A percentile compares a stretch with the other conserved stretches of the same genome.
These are phyloP conservation scores for Falco rusticolus DNA, from an alignment of 2,797 vertebrate genomes.

Conservation along the genomic window DNA sequence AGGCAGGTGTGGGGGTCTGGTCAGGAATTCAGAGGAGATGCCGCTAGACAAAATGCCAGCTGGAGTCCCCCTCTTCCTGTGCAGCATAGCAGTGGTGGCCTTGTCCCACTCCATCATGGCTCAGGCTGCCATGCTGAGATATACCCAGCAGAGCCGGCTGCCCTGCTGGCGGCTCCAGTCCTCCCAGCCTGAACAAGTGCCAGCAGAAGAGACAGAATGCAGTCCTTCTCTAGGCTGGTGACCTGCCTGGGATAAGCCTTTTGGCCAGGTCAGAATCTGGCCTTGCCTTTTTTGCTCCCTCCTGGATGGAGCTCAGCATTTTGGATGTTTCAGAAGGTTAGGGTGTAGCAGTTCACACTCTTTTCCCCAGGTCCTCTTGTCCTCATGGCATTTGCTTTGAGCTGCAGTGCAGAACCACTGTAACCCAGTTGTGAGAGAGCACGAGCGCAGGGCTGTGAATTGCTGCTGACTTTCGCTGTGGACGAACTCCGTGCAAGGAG, in stretches of 20 bases:
- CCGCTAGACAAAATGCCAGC: neutral
- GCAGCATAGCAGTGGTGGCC: neutral
- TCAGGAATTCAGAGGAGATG: neutral
- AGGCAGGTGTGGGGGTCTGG: neutral
- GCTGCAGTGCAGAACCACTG: neutral
- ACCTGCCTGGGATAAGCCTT: neutral
- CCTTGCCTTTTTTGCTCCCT: neutral
- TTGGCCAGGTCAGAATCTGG: neutral
- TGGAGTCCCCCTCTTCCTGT: neutral
- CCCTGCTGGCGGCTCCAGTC: neutral
- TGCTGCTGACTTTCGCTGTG: neutral
- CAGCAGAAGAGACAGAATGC: neutral
- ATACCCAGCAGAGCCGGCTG: neutral
- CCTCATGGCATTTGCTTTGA: neutral
- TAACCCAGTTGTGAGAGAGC: neutral
- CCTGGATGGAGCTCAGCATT: neutral
- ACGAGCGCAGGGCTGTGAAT: accelerated
- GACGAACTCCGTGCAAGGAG: accelerated
- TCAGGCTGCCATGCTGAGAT: neutral
- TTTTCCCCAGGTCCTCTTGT: neutral
- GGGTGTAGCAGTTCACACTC: neutral
- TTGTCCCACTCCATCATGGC: neutral
- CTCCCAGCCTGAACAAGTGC: too few relatives aligned
- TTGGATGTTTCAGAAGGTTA: neutral
- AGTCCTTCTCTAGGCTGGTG: neutral